These are phyloP conservation scores for Amblyjoppa proteus DNA, from an alignment of 2,888 invertebrate species.

Conservation along the genomic window DNA sequence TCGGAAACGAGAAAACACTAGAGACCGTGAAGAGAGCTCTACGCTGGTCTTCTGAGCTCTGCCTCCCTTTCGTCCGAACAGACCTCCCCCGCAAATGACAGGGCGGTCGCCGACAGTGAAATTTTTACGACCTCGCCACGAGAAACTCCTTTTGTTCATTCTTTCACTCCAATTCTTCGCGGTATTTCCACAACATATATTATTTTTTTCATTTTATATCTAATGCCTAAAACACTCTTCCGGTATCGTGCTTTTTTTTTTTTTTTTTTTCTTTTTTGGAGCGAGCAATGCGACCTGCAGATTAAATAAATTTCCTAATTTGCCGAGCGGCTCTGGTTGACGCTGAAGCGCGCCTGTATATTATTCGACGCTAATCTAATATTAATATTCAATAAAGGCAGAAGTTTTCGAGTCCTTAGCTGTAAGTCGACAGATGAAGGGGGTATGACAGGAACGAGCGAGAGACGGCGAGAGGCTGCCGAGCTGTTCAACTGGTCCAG, in stretches of 20 bases:
- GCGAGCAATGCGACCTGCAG: background rate
- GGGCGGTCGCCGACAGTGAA: constrained; percentile 77
- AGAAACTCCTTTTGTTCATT: constrained; percentile 21
- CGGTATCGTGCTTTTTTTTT: background rate
- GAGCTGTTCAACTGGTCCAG: constrained; percentile 29
- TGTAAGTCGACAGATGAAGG: constrained; percentile 66
- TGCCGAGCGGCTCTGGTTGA: constrained; percentile 9
- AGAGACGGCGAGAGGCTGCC: background rate
- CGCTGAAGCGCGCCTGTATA: constrained; percentile 9
- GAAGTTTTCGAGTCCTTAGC: constrained; percentile 35
- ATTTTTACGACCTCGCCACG: constrained; percentile 73
- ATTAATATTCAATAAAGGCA: constrained; percentile 67
- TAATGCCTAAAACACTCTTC: constrained; percentile 2
- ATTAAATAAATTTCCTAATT: constrained; percentile 29
- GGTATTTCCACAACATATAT: background rate
- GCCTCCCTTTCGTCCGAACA: constrained; percentile 52
- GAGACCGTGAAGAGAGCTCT: constrained; percentile 53
- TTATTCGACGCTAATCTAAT: constrained; percentile 60
- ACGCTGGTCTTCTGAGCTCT: constrained; percentile 25
- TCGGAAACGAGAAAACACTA: constrained; percentile 67
- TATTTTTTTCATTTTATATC: background rate
- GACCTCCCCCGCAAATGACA: constrained; percentile 80
- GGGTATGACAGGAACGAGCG: constrained; percentile 64
- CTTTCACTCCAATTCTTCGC: constrained; percentile 37
- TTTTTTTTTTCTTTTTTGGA: background rate